A percentile compares a stretch with the other conserved stretches of the same genome.
Evolutionary conservation across 2,113 vertebrate species (phyloP).

Genomic region (Trachemys scripta): DNA sequence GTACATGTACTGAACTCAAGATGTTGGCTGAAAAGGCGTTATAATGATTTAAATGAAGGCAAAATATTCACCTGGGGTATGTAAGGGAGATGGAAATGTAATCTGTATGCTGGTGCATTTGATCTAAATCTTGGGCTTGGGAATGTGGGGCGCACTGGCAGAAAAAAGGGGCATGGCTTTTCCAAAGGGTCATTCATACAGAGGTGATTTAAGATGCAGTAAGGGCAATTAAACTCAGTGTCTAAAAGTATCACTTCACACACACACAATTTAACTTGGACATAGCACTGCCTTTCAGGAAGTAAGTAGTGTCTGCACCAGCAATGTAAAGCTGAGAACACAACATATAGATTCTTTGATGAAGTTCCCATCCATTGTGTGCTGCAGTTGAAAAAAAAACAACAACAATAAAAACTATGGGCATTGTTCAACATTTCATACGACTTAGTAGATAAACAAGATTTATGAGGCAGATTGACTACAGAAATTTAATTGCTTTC

Average conservation of each 20-base stretch:
- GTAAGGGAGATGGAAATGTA: neutral
- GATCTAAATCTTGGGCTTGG: neutral
- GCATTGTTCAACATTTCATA: neutral
- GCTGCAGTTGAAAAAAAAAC: no score
- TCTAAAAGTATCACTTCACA: neutral
- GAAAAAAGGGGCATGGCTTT: neutral
- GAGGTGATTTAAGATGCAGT: neutral
- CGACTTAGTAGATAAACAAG: neutral
- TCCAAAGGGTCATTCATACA: neutral
- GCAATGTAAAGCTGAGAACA: rapidly evolving
- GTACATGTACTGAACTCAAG: neutral
- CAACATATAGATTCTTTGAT: neutral
- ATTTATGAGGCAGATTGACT: rapidly evolving
- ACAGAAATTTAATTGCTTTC: neutral
- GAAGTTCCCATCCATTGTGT: neutral
- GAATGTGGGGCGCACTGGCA: neutral
- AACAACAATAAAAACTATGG: neutral
- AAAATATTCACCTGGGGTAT: neutral
- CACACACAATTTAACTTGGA: neutral
- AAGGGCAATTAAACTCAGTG: neutral
- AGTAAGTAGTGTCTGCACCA: neutral
- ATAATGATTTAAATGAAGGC: neutral
- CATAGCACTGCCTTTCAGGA: neutral
- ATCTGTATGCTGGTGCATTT: neutral
- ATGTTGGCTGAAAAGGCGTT: neutral